These are phyloP conservation scores for Calidris pugnax DNA, from an alignment of 2,113 vertebrate genomes.

Conservation along the genomic window DNA sequence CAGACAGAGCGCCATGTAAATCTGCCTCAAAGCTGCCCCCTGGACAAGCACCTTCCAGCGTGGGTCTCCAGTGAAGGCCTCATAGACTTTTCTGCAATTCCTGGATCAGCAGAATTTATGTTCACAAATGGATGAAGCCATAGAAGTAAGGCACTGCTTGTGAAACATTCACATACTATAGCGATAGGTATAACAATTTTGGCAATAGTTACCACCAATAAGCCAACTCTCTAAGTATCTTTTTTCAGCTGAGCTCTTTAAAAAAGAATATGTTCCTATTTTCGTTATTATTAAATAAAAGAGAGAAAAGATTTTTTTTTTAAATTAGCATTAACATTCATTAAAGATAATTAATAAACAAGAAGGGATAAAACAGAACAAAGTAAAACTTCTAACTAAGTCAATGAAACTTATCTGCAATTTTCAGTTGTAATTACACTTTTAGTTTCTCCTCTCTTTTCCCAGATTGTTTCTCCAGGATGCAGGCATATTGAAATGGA, in stretches of 20 bases:
- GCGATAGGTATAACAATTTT: background rate
- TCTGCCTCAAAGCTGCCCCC: background rate
- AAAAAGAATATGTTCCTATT: background rate
- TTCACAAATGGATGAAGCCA: fast-evolving
- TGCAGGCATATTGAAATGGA: background rate
- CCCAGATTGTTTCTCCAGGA: background rate
- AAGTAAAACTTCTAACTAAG: background rate
- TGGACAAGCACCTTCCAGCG: background rate
- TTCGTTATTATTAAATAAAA: background rate
- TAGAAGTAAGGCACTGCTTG: background rate
- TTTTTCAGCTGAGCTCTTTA: background rate
- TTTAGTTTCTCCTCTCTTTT: background rate
- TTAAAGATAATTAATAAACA: background rate
- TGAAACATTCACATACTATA: background rate
- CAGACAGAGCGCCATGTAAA: constrained; percentile 6
- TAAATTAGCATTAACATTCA: background rate
- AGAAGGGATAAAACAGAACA: background rate
- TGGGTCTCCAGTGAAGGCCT: background rate
- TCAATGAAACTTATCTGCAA: background rate
- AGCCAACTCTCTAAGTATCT: background rate
- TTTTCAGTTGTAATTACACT: background rate
- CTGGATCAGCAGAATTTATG: background rate
- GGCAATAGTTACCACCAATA: background rate
- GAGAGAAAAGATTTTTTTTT: background rate
- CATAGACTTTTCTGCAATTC: background rate